Percentiles rank a stretch among this genome's conserved stretches.
Conservation (phyloP, 37 sponge, comb jelly and placozoan genomes). For the Spongilla lacustris region DNA sequence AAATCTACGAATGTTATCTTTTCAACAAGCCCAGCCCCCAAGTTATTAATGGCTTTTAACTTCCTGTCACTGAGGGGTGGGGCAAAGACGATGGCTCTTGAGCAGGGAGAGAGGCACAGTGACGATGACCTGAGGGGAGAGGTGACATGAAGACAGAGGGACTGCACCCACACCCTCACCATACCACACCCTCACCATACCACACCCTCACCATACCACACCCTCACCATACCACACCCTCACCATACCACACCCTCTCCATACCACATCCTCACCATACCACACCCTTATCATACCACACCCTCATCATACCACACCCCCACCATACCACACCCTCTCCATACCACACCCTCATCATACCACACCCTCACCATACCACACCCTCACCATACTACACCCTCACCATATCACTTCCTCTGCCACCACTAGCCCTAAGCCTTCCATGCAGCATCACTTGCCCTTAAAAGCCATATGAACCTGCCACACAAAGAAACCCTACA, state of each 20-base stretch:
- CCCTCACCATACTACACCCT: background rate
- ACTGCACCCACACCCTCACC: too few species aligned
- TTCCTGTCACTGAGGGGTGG: slow-evolving; percentile 80
- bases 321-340: too few species aligned
- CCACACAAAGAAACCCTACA: too few species aligned
- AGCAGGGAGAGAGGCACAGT: slow-evolving; percentile 84
- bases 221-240: background rate
- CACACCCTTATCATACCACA: background rate
- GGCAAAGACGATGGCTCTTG: slow-evolving; percentile 59
- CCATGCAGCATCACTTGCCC: background rate
- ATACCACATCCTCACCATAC: background rate
- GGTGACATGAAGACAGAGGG: too few species aligned
- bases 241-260: too few species aligned
- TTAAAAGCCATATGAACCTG: too few species aligned
- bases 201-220: background rate
- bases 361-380: background rate
- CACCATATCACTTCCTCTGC: background rate
- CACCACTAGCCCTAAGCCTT: background rate
- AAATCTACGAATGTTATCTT: slow-evolving; percentile 54
- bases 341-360: background rate
- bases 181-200: too few species aligned
- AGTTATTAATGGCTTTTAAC: slow-evolving; percentile 54
- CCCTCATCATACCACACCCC: background rate
- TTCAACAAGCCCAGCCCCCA: slow-evolving; percentile 90
- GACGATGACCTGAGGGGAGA: slow-evolving; percentile 74